Evolutionary conservation across 1,140 invertebrate species (phyloP).

Genomic region (Drosophila yakuba): DNA sequence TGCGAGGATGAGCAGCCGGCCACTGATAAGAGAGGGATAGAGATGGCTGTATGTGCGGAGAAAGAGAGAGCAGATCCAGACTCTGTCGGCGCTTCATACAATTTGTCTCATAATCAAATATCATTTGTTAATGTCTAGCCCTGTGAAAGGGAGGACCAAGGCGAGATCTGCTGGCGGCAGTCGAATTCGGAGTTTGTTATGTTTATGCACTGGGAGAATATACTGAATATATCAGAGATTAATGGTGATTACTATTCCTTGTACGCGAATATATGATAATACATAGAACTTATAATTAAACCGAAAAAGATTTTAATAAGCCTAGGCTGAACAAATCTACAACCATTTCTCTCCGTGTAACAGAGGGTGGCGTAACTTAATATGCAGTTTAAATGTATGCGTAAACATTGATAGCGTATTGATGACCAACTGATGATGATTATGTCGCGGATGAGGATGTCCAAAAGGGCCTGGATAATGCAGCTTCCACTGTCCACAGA

Average conservation of each 20-base stretch:
- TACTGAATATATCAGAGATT: no score
- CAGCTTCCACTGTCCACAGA: constrained; percentile 69
- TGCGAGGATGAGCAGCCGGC: constrained; percentile 27
- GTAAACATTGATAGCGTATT: constrained; percentile 82
- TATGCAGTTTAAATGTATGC: constrained; percentile 76
- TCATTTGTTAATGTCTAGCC: constrained; percentile 78
- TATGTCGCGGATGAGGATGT: constrained; percentile 12
- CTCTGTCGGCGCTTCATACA: constrained; percentile 66
- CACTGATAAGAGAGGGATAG: constrained; percentile 21
- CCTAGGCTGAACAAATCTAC: no score
- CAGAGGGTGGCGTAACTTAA: constrained; percentile 56
- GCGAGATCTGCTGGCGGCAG: constrained; percentile 56
- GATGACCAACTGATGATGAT: constrained; percentile 50
- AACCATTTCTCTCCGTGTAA: constrained; percentile 8
- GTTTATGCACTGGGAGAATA: constrained; percentile 8
- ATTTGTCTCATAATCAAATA: constrained; percentile 83
- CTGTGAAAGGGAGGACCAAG: constrained; percentile 26
- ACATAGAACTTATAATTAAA: no score
- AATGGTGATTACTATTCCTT: background rate
- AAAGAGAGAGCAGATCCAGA: constrained; percentile 15
- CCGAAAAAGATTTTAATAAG: no score
- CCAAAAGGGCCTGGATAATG: constrained; percentile 43
- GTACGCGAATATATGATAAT: no score
- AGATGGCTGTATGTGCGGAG: background rate
- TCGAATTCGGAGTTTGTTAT: constrained; percentile 2